Conservation (phyloP, 2,113 vertebrate species). For the Cichladusa arquata region DNA sequence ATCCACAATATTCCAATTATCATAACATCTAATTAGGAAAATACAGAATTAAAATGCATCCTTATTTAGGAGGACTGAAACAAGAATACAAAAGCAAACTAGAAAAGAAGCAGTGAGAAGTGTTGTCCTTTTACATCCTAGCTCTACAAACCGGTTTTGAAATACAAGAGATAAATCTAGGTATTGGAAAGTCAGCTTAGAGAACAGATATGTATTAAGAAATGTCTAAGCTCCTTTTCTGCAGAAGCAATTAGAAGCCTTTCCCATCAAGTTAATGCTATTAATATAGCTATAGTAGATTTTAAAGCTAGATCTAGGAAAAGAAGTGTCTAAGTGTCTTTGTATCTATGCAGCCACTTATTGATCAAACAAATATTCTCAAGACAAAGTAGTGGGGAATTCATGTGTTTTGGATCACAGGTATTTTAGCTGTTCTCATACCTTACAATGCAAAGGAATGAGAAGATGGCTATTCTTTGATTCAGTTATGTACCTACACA, state of each 20-base stretch:
- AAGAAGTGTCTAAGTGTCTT: neutral
- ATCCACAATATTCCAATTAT: neutral
- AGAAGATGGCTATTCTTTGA: neutral
- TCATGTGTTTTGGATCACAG: accelerated
- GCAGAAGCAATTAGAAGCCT: neutral
- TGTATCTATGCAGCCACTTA: neutral
- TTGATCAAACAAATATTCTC: neutral
- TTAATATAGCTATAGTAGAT: neutral
- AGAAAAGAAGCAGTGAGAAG: neutral
- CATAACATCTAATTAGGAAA: neutral
- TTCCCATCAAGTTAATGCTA: neutral
- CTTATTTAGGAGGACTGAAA: neutral
- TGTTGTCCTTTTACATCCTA: neutral
- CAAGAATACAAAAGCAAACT: neutral
- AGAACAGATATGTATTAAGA: neutral
- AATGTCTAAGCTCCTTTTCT: neutral
- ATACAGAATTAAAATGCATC: neutral
- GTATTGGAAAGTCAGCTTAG: neutral
- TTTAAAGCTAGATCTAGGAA: neutral
- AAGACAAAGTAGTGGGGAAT: neutral
- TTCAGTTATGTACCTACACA: accelerated
- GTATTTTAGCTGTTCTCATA: neutral
- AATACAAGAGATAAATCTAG: neutral
- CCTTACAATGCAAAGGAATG: neutral
- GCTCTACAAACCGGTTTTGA: neutral